phyloP scores from a whole-genome alignment of 1,140 invertebrate genomes.

The Procambarus clarkii region DNA sequence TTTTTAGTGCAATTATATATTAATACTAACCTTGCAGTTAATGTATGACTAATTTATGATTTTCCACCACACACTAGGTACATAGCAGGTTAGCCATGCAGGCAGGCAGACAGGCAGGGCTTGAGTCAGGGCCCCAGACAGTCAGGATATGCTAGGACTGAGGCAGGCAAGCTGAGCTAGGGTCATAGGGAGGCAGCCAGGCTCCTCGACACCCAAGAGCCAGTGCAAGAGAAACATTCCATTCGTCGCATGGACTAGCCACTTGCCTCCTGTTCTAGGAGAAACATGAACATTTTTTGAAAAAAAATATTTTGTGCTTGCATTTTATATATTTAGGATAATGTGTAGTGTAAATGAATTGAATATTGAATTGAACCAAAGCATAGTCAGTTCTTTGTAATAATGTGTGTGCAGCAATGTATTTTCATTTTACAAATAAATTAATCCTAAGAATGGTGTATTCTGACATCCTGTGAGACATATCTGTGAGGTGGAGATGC shows the following conservation, averaged over 20 bases:
- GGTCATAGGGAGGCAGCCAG: conserved; percentile 45
- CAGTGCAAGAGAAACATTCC: conserved; percentile 64
- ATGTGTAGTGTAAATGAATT: conserved; percentile 51
- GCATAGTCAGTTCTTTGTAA: conserved; percentile 62
- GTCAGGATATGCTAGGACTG: conserved; percentile 47
- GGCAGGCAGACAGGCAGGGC: conserved; percentile 68
- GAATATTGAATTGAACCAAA: conserved; percentile 54
- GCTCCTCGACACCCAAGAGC: conserved; percentile 53
- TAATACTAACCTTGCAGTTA: conserved; percentile 36
- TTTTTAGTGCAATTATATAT: conserved; percentile 38
- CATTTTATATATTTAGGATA: conserved; percentile 68
- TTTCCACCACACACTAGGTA: conserved; percentile 69
- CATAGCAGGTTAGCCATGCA: conserved; percentile 68
- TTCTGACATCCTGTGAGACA: conserved; percentile 55
- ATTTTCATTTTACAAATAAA: conserved; percentile 70
- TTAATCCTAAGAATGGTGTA: conserved; percentile 67
- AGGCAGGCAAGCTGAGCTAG: conserved; percentile 63
- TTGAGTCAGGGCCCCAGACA: conserved; percentile 67
- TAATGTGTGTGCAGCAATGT: conserved; percentile 62
- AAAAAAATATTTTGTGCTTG: conserved; percentile 53
- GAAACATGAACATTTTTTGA: not conserved
- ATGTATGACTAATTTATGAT: conserved; percentile 64
- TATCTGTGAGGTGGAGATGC: conserved; percentile 34
- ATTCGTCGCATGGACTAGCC: conserved; percentile 53
- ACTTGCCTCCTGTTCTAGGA: conserved; percentile 52